Base-by-base conservation (phyloP, 2,797 vertebrate species). In the Arctocebus calabarensis region DNA sequence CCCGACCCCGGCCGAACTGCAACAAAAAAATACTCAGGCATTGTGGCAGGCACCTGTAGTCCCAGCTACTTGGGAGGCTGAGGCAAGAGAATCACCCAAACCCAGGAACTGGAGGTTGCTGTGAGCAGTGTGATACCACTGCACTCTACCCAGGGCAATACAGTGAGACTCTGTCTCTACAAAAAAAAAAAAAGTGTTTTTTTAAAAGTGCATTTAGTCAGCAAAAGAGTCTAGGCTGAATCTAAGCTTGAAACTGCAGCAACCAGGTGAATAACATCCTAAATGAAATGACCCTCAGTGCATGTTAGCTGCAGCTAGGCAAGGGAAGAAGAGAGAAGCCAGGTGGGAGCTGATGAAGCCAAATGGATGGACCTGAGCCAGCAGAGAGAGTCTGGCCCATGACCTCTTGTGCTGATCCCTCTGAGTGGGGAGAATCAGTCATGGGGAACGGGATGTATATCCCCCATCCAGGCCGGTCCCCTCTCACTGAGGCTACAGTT, bases 251-350 rank as follows among this genome's bases (percentile, higher is more conserved):
- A 94, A 95, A 88, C 78, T 32, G 55, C 34, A 90, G 40, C 34
- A 87, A 11, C 8, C 48, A 73, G 73, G 48, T 81, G 71, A 89
- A 59, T 81, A 88, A 68, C 66, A 86, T 32, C 45, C 77, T 94
- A 82, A 95, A 88, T 94, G 94, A 90, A 95, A 71, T 91, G 88
- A 91, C 45, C 73, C 32, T 79, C 25, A 19, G 40, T 45, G 23
- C 57, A 91, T 71, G 66, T 83, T 79, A 59, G 57, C 61, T 59
- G 45, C 40, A 92, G 27, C 23, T 25, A 40, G 61, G n/a, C 82
- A 77, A 94, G 55, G 8, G 29, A 90, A 92, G 61, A 32, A 86
- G 59, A 79, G 23, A 25, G 74, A 92, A 85, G 22, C 74, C 68
- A 83, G 20, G 59, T 9, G 52, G 64, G 22, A 87, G 45, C 37